Percentiles rank a stretch among this genome's conserved stretches.
These are phyloP conservation scores for Odontophorus gujanensis DNA, from an alignment of 2,113 vertebrate genomes.

Conservation along the genomic window DNA sequence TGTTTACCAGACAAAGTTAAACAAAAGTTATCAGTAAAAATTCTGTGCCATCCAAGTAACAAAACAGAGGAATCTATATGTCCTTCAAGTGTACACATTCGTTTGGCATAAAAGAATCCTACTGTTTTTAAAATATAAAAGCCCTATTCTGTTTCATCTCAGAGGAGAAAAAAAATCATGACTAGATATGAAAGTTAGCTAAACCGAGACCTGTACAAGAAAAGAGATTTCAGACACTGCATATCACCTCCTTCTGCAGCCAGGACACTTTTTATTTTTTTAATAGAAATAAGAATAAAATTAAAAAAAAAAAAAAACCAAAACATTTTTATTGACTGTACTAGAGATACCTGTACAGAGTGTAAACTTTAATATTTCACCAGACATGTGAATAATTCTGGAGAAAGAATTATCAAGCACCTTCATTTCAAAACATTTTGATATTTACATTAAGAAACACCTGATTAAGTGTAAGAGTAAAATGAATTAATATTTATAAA, in stretches of 20 bases:
- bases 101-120: neutral
- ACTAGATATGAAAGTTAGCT: neutral
- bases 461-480: conserved; percentile 65
- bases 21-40: neutral
- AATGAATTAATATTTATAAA: conserved; percentile 62
- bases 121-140: neutral
- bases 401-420: conserved; percentile 79
- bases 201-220: neutral
- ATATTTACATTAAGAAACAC: conserved; percentile 65
- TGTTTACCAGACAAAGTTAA: neutral
- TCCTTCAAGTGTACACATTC: neutral
- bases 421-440: conserved; percentile 77
- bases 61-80: neutral
- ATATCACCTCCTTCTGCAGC: neutral
- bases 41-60: neutral
- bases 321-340: conserved; percentile 63
- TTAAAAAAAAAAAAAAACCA: conserved; percentile 38
- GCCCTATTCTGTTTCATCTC: neutral
- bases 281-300: conserved; percentile 31
- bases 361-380: conserved; percentile 79
- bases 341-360: conserved; percentile 69
- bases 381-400: conserved; percentile 67
- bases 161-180: neutral
- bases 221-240: neutral
- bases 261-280: neutral